A percentile compares a stretch with the other conserved stretches of the same genome.
These are phyloP conservation scores for Arbacia lixula DNA, from an alignment of 53 echinoderm and acorn worm genomes.

Conservation along the genomic window DNA sequence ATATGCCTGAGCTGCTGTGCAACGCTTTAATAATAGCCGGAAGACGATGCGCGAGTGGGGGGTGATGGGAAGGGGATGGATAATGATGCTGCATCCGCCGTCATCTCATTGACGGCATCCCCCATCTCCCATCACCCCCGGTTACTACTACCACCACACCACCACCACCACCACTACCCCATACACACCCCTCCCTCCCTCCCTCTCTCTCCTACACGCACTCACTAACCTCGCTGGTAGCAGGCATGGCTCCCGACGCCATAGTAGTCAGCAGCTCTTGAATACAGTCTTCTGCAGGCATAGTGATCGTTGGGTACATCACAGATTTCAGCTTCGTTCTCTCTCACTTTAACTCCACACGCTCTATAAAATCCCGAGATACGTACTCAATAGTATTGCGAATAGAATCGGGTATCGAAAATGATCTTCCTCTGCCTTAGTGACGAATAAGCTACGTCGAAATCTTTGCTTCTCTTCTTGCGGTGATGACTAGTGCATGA, in stretches of 20 bases:
- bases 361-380: constrained; percentile 14
- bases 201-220: no score
- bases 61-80: constrained; percentile 38
- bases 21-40: no score
- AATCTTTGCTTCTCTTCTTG: constrained; percentile 46
- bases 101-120: not conserved
- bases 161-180: not conserved
- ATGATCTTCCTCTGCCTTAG: constrained; percentile 49
- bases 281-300: constrained; percentile 82
- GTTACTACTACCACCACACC: not conserved
- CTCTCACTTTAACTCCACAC: not conserved
- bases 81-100: constrained; percentile 24
- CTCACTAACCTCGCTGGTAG: constrained; percentile 81
- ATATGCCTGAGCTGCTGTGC: no score
- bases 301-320: constrained; percentile 88
- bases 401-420: constrained; percentile 51
- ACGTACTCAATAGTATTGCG: constrained; percentile 19
- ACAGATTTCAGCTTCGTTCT: constrained; percentile 48
- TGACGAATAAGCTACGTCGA: constrained; percentile 37
- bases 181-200: no score
- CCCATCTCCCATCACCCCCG: not conserved
- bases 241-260: constrained; percentile 88
- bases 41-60: no score
- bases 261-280: constrained; percentile 90
- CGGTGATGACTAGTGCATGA: constrained; percentile 35